Conservation (phyloP, 2,888 invertebrate species). For the Watsonalla cultraria region DNA sequence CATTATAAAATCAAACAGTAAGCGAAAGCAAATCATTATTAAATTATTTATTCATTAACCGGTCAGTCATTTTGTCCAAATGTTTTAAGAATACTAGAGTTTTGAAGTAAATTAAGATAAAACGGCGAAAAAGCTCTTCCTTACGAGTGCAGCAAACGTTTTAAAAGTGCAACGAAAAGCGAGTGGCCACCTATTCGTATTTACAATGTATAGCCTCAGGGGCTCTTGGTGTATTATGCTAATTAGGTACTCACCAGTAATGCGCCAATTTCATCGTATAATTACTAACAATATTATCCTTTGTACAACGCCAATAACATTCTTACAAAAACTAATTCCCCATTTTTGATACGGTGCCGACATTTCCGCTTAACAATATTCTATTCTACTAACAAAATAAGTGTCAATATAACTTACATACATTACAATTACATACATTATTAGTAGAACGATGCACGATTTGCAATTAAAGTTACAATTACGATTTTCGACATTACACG, state of each 20-base stretch:
- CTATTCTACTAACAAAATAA: conserved; percentile 74
- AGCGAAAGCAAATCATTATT: conserved; percentile 46
- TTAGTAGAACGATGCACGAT: conserved; percentile 72
- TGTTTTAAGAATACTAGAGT: conserved; percentile 19
- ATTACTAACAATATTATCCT: conserved; percentile 72
- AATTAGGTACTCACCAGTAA: conserved; percentile 80
- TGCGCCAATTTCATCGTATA: conserved; percentile 76
- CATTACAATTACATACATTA: conserved; percentile 56
- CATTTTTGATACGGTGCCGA: conserved; percentile 63
- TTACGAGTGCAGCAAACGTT: conserved; percentile 39
- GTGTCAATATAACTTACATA: conserved; percentile 73
- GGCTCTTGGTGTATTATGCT: conserved; percentile 72
- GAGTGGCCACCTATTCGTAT: conserved; percentile 61
- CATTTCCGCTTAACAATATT: background rate
- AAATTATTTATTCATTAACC: conserved; percentile 30
- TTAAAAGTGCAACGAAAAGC: conserved; percentile 62
- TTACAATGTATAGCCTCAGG: conserved; percentile 70
- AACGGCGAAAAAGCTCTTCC: conserved; percentile 38
- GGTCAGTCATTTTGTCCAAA: conserved; percentile 44
- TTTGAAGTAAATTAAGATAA: conserved; percentile 19
- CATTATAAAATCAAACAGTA: conserved; percentile 40
- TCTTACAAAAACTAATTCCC: conserved; percentile 60
- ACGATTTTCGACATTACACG: conserved; percentile 62
- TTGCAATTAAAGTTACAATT: conserved; percentile 61
- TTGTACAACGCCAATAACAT: conserved; percentile 77